phyloP scores from a whole-genome alignment of 2,113 vertebrate genomes.

The Cololabis saira region DNA sequence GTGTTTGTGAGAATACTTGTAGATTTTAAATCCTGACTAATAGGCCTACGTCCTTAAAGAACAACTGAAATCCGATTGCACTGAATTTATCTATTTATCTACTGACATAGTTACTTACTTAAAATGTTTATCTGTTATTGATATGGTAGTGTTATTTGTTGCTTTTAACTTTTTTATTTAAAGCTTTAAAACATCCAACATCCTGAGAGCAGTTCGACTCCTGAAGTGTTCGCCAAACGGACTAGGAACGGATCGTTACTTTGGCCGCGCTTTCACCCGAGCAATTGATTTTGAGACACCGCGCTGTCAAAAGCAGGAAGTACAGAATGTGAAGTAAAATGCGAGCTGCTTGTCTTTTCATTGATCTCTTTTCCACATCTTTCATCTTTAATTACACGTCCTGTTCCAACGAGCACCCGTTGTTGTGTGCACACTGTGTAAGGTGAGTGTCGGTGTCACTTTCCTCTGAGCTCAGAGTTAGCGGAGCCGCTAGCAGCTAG shows the following conservation, averaged over 20 bases:
- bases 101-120: too few species aligned
- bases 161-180: too few species aligned
- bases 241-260: constrained; percentile 28
- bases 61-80: too few species aligned
- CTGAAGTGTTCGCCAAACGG: neutral
- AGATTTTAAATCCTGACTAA: too few species aligned
- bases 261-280: constrained; percentile 35
- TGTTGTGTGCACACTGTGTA: constrained; percentile 27
- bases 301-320: constrained; percentile 82
- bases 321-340: constrained; percentile 59
- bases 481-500: constrained; percentile 24
- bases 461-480: constrained; percentile 1
- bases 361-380: constrained; percentile 49
- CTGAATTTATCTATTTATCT: too few species aligned
- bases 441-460: constrained; percentile 55
- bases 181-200: too few species aligned
- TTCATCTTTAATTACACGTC: constrained; percentile 27
- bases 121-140: too few species aligned
- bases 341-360: constrained; percentile 44
- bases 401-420: constrained; percentile 3
- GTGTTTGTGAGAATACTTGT: too few species aligned
- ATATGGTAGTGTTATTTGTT: too few species aligned
- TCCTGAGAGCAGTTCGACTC: too few species aligned
- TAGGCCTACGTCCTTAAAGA: too few species aligned
- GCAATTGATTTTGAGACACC: constrained; percentile 47